A percentile compares a stretch with the other conserved stretches of the same genome.
Evolutionary conservation across 2,113 vertebrate species (phyloP).

Genomic region (Loxodonta africana): DNA sequence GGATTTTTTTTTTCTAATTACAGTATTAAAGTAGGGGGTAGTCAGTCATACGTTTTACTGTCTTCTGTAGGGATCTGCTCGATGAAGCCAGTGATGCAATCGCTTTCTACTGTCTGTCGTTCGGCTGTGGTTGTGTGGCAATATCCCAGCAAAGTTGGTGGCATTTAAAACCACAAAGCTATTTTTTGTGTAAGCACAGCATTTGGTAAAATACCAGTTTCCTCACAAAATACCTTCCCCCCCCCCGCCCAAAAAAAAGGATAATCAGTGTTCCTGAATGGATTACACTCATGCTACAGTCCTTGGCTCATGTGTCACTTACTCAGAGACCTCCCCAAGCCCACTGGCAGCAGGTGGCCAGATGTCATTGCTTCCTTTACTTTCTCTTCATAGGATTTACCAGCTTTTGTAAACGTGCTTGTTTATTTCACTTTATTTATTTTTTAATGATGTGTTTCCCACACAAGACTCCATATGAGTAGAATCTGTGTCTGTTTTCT

Average conservation of each 20-base stretch:
- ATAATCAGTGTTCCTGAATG: too few relatives aligned
- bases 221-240: not conserved
- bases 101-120: not conserved
- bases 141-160: not conserved
- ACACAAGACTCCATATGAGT: not conserved
- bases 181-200: not conserved
- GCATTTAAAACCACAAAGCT: not conserved
- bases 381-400: not conserved
- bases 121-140: not conserved
- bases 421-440: not conserved
- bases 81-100: not conserved
- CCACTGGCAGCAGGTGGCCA: not conserved
- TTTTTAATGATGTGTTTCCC: not conserved
- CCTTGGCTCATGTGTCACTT: not conserved
- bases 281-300: not conserved
- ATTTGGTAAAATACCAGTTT: not conserved
- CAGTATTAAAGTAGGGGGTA: not conserved
- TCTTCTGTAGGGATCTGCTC: not conserved
- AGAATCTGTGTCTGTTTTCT: not conserved
- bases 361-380: not conserved
- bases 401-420: constrained; percentile 10
- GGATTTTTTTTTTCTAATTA: not conserved
- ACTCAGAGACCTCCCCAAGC: not conserved
- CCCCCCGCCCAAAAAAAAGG: not conserved
- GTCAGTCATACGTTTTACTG: not conserved